Conservation (phyloP, 2,113 vertebrate genomes). For the pig (Sus scrofa) region T2T-Sscrofa CM000825.6:71210501-71211000, state of each 20-base stretch:
- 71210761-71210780: background rate
- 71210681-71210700: background rate
- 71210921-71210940: background rate
- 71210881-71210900: background rate
- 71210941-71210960: slow-evolving; percentile 20
- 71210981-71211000: background rate
- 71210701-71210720: background rate
- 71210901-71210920: background rate
- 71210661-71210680: background rate
- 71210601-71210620: slow-evolving; percentile 32
- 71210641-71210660: slow-evolving; percentile 15
- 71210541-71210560: slow-evolving; percentile 33
- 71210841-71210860: background rate
- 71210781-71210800: background rate
- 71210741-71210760: background rate
- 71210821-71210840: background rate
- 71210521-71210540: background rate
- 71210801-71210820: background rate
- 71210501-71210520: slow-evolving; percentile 18
- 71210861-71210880: background rate
- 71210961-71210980: background rate
- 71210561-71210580: background rate
- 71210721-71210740: no score
- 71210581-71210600: background rate
- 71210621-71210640: background rate